A percentile compares a stretch with the other conserved stretches of the same genome.
phyloP scores from a whole-genome alignment of 2,888 invertebrate genomes.

The Ptychoptera contaminata region DNA sequence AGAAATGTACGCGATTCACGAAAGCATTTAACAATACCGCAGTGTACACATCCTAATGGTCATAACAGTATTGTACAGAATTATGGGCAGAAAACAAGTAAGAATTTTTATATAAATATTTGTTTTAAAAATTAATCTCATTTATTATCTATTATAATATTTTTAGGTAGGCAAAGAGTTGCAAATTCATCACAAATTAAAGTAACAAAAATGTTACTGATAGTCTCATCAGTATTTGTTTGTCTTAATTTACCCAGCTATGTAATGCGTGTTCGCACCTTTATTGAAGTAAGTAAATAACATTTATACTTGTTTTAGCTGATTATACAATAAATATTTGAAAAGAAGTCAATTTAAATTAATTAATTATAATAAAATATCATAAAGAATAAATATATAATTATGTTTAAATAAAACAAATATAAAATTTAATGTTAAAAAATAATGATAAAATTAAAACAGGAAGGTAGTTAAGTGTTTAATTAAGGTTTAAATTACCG shows the following conservation, averaged over 20 bases:
- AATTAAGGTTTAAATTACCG: too few species aligned
- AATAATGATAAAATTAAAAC: too few species aligned
- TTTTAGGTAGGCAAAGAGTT: slow-evolving; percentile 23
- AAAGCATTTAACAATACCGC: slow-evolving; percentile 17
- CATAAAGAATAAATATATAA: too few species aligned
- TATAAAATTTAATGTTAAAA: too few species aligned
- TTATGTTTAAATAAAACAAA: too few species aligned
- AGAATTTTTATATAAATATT: slow-evolving; percentile 7
- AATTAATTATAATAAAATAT: too few species aligned
- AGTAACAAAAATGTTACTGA: slow-evolving; percentile 66
- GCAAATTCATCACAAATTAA: slow-evolving; percentile 43
- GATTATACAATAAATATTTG: too few species aligned
- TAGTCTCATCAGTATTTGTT: slow-evolving; percentile 66
- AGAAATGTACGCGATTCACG: slow-evolving; percentile 17
- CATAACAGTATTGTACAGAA: slow-evolving; percentile 15
- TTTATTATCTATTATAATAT: not conserved
- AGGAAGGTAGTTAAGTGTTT: too few species aligned
- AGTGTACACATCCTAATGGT: slow-evolving; percentile 22
- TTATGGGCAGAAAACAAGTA: slow-evolving; percentile 21
- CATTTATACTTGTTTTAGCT: not conserved
- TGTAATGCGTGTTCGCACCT: slow-evolving; percentile 48
- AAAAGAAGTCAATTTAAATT: too few species aligned
- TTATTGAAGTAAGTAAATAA: slow-evolving; percentile 35
- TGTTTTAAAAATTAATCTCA: not conserved
- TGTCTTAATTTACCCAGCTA: slow-evolving; percentile 64